Evolutionary conservation across 92 coral and sea anemone genomes (phyloP), one percentile per base, ranked within the genome.

Genomic region (Zoanthus solanderi): DNA sequence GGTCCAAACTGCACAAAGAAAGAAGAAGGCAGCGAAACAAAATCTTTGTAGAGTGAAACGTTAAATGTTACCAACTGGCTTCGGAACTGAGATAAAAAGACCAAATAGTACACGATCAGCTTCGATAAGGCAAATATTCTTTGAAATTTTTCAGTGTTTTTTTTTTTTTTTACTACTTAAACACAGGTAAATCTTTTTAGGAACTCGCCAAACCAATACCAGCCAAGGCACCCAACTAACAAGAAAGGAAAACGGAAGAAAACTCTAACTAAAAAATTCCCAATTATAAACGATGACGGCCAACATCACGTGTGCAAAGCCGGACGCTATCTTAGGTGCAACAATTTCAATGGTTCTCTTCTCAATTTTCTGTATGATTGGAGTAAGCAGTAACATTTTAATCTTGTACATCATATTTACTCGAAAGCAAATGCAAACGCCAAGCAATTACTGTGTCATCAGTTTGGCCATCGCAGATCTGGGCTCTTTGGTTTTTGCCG

Each of bases 391-490:
- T 7, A 81, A 81, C 61, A 6, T 23, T 47, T 29, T 81, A 14
- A 23, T 47, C 14, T 0, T 81, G 76, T 65, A 45, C 45, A 31
- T 61, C 63, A 65, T 81, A 44, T 17, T 65, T 66, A 29, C 42
- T 15, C 44, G 63, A 44, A 66, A 81, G 42, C 75, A 81, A 42
- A 65, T 81, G 85, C 74, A 66, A 32, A 81, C 85, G 28, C 65
- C 85, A 5, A 81, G 85, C 37, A 81, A 81, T 44, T 81, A 65
- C 50, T 81, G 67, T 16, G 66, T 81, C 63, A 66, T 81, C 60
- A 81, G 76, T 50, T 54, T 80, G n/a, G 65, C 85, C 9, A 61
- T 80, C 5, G 30, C 85, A 18, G 85, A 80, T 29, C 72, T 80
- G 2, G 57, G 85, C 23, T n/a, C 57, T 28, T 13, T 80, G 37